A percentile compares a stretch with the other conserved stretches of the same genome.
These are phyloP conservation scores for Mastigias papua DNA, from an alignment of 30 jellyfish, hydroid and myxozoan genomes.

Conservation along the genomic window DNA sequence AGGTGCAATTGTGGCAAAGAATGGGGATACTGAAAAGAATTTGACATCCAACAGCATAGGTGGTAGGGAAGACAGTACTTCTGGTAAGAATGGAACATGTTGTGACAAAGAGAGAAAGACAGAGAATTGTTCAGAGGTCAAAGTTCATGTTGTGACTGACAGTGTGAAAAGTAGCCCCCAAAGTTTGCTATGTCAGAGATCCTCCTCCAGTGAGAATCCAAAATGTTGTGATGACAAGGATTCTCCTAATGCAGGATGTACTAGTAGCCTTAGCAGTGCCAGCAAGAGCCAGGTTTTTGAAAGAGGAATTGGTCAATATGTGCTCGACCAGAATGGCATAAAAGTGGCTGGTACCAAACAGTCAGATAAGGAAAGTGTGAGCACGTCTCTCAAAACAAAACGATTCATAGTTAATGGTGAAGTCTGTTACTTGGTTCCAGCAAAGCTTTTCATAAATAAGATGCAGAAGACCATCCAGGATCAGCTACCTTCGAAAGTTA, in stretches of 20 bases:
- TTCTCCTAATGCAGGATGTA: too few species aligned
- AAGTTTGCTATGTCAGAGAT: too few species aligned
- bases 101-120: not conserved
- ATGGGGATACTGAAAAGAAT: too few species aligned
- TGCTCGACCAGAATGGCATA: not conserved
- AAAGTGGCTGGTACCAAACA: not conserved
- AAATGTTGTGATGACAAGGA: too few species aligned
- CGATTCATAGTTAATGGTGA: conserved; percentile 43
- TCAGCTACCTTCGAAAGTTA: not conserved
- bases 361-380: not conserved
- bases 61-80: too few species aligned
- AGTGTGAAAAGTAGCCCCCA: too few species aligned
- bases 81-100: not conserved
- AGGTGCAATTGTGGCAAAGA: conserved; percentile 40
- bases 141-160: too few species aligned
- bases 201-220: too few species aligned
- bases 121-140: too few species aligned
- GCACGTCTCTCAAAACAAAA: conserved; percentile 27
- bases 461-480: not conserved
- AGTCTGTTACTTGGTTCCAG: conserved; percentile 59
- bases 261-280: too few species aligned
- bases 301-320: not conserved
- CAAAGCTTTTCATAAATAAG: conserved; percentile 15
- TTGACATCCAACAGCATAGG: too few species aligned
- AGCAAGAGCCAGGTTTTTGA: too few species aligned